Evolutionary conservation across 1,140 invertebrate species (phyloP).

Genomic region (Wasmannia auropunctata): DNA sequence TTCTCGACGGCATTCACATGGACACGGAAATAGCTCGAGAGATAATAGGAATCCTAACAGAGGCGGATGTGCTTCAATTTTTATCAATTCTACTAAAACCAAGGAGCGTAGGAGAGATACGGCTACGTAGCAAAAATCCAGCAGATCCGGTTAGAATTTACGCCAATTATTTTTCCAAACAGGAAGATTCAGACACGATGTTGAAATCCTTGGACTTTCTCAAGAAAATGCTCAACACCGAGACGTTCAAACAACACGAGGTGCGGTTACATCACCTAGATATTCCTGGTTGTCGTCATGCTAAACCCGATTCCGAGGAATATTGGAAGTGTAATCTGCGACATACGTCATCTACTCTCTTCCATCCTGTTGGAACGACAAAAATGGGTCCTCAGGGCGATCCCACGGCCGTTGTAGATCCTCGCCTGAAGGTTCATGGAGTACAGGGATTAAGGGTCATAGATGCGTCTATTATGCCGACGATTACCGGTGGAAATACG

Average conservation of each 20-base stretch:
- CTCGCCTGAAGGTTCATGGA: conserved; percentile 90
- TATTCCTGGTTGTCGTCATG: conserved; percentile 70
- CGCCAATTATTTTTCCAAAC: conserved; percentile 88
- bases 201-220: conserved; percentile 71
- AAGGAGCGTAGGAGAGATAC: conserved; percentile 86
- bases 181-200: conserved; percentile 83
- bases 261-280: conserved; percentile 53
- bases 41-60: conserved; percentile 58
- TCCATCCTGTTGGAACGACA: conserved; percentile 83
- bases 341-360: conserved; percentile 83
- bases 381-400: conserved; percentile 86
- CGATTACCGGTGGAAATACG: conserved; percentile 92
- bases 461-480: conserved; percentile 92
- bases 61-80: conserved; percentile 76
- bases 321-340: conserved; percentile 86
- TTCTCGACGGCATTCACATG: conserved; percentile 53
- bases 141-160: conserved; percentile 89
- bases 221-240: conserved; percentile 66
- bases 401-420: conserved; percentile 89
- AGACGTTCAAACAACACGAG: conserved; percentile 74
- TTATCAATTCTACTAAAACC: conserved; percentile 84
- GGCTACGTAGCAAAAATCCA: conserved; percentile 87
- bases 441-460: conserved; percentile 90
- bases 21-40: conserved; percentile 64
- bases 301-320: conserved; percentile 76